Evolutionary conservation across 1,140 invertebrate species (phyloP).

Genomic region (Diorhabda elongata): DNA sequence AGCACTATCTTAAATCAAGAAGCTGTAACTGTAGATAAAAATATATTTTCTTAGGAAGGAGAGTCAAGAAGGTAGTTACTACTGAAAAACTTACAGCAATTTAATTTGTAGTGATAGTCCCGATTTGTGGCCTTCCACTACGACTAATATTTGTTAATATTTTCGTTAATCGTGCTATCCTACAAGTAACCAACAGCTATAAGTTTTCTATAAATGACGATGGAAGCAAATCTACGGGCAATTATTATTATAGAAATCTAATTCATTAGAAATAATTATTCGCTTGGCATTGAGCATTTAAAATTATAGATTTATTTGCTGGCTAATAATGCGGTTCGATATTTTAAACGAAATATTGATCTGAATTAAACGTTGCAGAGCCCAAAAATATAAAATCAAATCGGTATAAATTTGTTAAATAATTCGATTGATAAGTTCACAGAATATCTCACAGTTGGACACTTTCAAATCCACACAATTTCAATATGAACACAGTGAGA

Average conservation of each 20-base stretch:
- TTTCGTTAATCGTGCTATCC: slow-evolving; percentile 23
- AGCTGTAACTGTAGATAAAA: too few relatives aligned
- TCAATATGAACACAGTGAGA: too few relatives aligned
- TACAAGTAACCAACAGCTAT: slow-evolving; percentile 10
- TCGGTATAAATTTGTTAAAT: slow-evolving; percentile 17
- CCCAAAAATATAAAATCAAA: slow-evolving; percentile 20
- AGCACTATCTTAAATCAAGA: too few relatives aligned
- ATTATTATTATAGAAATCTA: slow-evolving; percentile 25
- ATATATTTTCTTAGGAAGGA: too few relatives aligned
- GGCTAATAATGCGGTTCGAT: slow-evolving; percentile 14
- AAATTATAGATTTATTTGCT: slow-evolving; percentile 26
- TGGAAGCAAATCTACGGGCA: slow-evolving; percentile 22
- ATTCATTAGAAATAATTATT: neutral
- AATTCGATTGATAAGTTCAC: slow-evolving; percentile 23
- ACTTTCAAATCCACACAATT: slow-evolving; percentile 17
- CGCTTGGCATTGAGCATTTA: slow-evolving; percentile 11
- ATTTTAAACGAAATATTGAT: slow-evolving; percentile 22
- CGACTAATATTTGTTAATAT: slow-evolving; percentile 17
- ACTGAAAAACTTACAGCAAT: neutral
- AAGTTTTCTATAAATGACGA: slow-evolving; percentile 26
- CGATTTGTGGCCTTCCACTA: slow-evolving; percentile 18
- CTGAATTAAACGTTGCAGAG: slow-evolving; percentile 22
- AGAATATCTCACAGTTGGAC: slow-evolving; percentile 23
- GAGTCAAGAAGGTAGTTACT: too few relatives aligned
- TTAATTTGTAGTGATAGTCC: slow-evolving; percentile 15